Base-by-base conservation (phyloP, 2,888 invertebrate species). In the Villa cingulata region DNA sequence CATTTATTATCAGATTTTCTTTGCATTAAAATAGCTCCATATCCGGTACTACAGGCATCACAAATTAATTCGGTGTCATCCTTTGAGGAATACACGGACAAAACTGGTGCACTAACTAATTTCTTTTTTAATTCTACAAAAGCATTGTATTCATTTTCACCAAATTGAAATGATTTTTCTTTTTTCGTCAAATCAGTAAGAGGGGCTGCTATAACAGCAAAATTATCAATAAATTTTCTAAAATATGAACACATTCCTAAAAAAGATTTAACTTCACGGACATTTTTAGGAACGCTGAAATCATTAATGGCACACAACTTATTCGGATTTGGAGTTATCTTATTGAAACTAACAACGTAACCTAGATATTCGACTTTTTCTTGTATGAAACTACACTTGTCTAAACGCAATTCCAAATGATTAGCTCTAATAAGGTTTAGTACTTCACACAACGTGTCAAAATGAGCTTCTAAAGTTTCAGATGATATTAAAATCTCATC, bases 171-270 rank as follows among this genome's bases (percentile, higher is more conserved):
- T 14, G 10, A 15, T 6, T 2, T 37, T 6, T 41, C 17, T 14
- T 42, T 45, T 9, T 29, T 37, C 5, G 20, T 42, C 3, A 45
- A 16, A 34, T 48, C 37, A 38, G 41, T 38, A n/a, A 41, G 12
- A 14, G 49, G 49, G 23, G 46, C 23, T 3, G 49, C 49, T 17
- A 43, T 16, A 16, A 29, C 14, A 9, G 49, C 46, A 40, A 43
- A 49, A 20, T 41, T 14, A 16, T 34, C 27, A 7, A 50, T 43
- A 10, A 43, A 43, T 34, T 17, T 32, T 37, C 37, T 18, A 18
- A 43, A 43, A 15, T 43, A 43, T 2, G 37, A 36, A 19, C 37
- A 37, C 17, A 43, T n/a, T 10, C 41, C 41, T 16, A 41, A 10
- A 41, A 41, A 41, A 19, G 27, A 2, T 29, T 12, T 5, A 29